Evolutionary conservation across 2,797 vertebrate genomes (phyloP).

Genomic region (Hoplostethus mediterraneus): DNA sequence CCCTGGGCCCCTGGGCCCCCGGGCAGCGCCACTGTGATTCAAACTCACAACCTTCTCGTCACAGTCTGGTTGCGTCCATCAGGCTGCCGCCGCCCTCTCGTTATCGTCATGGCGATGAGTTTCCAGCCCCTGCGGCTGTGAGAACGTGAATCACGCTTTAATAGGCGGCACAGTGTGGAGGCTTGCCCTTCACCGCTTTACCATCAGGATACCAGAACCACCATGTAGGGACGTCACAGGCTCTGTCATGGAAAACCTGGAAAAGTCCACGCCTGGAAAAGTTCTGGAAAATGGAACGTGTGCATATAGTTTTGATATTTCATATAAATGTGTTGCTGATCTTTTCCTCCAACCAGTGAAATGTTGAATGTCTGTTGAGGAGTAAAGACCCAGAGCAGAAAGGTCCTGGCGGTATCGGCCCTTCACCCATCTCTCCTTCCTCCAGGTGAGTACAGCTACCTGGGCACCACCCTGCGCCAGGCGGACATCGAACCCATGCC

Average conservation of each 20-base stretch:
- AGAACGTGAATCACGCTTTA: background rate
- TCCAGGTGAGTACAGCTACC: slow-evolving; percentile 86
- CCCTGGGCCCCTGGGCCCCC: too few species aligned
- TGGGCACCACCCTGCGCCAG: slow-evolving; percentile 81
- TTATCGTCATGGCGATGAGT: background rate
- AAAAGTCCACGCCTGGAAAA: too few species aligned
- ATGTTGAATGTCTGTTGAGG: too few species aligned
- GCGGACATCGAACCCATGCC: slow-evolving; percentile 84
- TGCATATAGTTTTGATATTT: too few species aligned
- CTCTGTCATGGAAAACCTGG: too few species aligned
- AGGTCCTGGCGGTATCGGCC: too few species aligned
- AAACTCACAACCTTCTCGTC: background rate
- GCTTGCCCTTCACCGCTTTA: background rate
- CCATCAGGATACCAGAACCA: background rate
- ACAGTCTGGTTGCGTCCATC: background rate
- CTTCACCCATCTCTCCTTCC: background rate
- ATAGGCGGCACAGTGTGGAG: background rate
- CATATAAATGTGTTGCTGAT: too few species aligned
- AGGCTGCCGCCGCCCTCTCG: background rate
- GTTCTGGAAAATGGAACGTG: too few species aligned
- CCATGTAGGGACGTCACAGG: background rate
- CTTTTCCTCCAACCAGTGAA: too few species aligned
- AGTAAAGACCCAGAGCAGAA: too few species aligned
- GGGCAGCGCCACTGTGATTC: background rate
- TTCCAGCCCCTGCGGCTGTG: background rate